Base-by-base conservation (phyloP, 1,140 invertebrate genomes). In the Euwallacea similis region DNA sequence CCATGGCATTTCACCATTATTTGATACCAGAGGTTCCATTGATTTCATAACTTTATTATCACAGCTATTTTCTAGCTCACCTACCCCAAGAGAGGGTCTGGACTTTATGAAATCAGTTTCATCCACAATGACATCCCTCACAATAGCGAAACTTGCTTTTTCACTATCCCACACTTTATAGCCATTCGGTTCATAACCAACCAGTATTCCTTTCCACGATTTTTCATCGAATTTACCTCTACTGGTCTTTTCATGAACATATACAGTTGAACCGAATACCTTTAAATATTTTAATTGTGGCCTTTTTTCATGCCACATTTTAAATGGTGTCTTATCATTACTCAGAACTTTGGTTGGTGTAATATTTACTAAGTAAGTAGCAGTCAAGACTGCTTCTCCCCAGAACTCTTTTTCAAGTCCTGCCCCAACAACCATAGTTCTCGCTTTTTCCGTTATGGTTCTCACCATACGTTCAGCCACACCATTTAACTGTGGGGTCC, bases 401-500 rank as follows among this genome's bases (percentile, higher is more conserved):
- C 78, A 84, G 77, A 80, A 80, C 54, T 21, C 53, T 74, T 78
- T 78, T 53, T 71, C 54, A 69, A 80, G 66, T 15, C 75, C 64
- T n/a, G 80, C 65, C 68, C 74, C 78, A 16, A 43, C 65, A 69
- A 86, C 41, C 77, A 84, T 81, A 15, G 78, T 54, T 59, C 81
- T 75, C 50, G 81, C 79, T 66, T 79, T 84, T 78, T 84, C 82
- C 8, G 78, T 82, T 41, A 85, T 78, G 13, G 82, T 83, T 43
- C 80, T 70, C 66, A 81, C 82, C 76, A 84, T 82, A 43, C 84
- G 74, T 72, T 87, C 85, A 16, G 83, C 75, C 2, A 85, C 79
- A 72, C 84, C 82, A 81, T 87, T 87, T 75, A 80, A 75, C 72
- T 87, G 80, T 62, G 85, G 84, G 9, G 81, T 85, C 64, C 82